A percentile compares a stretch with the other conserved stretches of the same genome.
phyloP scores from a whole-genome alignment of 1,140 invertebrate genomes.

The Ceratina australensis region DNA sequence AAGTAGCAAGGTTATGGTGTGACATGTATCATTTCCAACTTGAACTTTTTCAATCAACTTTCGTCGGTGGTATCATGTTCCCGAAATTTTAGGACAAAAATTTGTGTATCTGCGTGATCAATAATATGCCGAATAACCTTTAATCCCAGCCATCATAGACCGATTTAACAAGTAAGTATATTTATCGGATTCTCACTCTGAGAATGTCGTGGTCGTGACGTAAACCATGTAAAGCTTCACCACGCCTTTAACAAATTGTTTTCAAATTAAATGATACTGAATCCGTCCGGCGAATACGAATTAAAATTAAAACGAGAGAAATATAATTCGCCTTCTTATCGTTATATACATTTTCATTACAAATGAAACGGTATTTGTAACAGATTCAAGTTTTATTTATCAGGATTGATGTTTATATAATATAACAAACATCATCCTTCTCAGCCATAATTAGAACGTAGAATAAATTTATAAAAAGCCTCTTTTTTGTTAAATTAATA shows the following conservation, averaged over 20 bases:
- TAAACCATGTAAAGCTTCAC: constrained; percentile 31
- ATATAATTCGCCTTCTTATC: not conserved
- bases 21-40: constrained; percentile 39
- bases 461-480: too few relatives aligned
- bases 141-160: constrained; percentile 75
- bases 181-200: constrained; percentile 52
- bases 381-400: too few relatives aligned
- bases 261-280: not conserved
- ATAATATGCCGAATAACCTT: constrained; percentile 70
- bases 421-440: too few relatives aligned
- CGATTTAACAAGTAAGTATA: constrained; percentile 63
- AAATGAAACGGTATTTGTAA: not conserved
- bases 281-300: not conserved
- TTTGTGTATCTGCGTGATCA: constrained; percentile 19
- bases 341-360: constrained; percentile 5
- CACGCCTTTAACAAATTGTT: not conserved
- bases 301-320: not conserved
- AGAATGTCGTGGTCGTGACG: constrained; percentile 43
- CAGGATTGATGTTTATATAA: too few relatives aligned
- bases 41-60: not conserved
- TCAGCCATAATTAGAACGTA: too few relatives aligned
- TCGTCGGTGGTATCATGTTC: constrained; percentile 2
- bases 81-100: not conserved
- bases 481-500: too few relatives aligned
- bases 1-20: constrained; percentile 53